A percentile compares a stretch with the other conserved stretches of the same genome.
Evolutionary conservation across 2,888 invertebrate genomes (phyloP).

Genomic region (Pseudeuparius sepicola): DNA sequence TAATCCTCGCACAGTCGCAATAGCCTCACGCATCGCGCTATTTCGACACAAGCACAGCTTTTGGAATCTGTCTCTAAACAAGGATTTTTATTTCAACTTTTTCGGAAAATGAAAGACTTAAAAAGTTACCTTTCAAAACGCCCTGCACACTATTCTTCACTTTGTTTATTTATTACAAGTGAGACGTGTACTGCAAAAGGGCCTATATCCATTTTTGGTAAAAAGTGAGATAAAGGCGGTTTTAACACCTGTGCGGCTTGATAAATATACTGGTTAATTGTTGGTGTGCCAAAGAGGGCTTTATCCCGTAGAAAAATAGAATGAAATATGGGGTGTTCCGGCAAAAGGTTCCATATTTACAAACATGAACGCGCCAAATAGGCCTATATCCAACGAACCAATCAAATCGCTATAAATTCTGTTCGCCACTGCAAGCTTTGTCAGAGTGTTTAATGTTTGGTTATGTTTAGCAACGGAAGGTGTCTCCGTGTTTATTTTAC

Average conservation of each 20-base stretch:
- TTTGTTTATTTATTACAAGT: too few relatives aligned
- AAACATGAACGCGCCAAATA: slow-evolving; percentile 5
- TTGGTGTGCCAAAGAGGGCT: background rate
- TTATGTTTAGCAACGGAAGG: slow-evolving; percentile 2
- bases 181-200: slow-evolving; percentile 2
- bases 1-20: too few relatives aligned
- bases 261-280: too few relatives aligned
- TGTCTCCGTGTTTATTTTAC: background rate
- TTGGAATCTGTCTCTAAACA: too few relatives aligned
- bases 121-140: too few relatives aligned
- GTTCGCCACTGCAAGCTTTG: slow-evolving; percentile 1
- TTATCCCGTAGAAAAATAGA: background rate
- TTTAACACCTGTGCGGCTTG: too few relatives aligned
- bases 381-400: slow-evolving; percentile 5
- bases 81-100: too few relatives aligned
- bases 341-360: slow-evolving; percentile 8
- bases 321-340: slow-evolving; percentile 3
- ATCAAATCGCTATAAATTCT: slow-evolving; percentile 1
- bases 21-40: too few relatives aligned
- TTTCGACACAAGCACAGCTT: too few relatives aligned
- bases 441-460: slow-evolving; percentile 2
- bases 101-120: too few relatives aligned
- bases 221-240: slow-evolving; percentile 1
- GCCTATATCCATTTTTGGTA: slow-evolving; percentile 3
- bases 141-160: too few relatives aligned